Evolutionary conservation across 2,888 invertebrate species (phyloP).

Genomic region (Drosophila bunnanda): DNA sequence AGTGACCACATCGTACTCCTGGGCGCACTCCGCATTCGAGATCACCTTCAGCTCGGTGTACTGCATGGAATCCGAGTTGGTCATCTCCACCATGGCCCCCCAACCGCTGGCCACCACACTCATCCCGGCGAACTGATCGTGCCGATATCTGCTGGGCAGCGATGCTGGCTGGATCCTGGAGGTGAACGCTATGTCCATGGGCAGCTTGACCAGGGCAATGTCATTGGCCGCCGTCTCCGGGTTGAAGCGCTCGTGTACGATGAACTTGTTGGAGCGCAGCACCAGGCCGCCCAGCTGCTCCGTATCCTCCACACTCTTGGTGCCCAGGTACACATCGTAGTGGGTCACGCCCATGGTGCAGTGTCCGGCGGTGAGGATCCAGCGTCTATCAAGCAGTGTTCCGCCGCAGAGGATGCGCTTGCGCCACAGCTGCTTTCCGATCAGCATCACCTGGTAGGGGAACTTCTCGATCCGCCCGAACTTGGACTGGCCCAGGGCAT

Average conservation of each 20-base stretch:
- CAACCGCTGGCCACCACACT: constrained; percentile 83
- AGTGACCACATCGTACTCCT: constrained; percentile 82
- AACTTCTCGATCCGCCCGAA: constrained; percentile 82
- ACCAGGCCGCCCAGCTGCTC: constrained; percentile 75
- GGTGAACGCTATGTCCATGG: constrained; percentile 74
- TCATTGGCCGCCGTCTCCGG: constrained; percentile 82
- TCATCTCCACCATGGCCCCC: constrained; percentile 79
- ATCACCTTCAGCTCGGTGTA: constrained; percentile 83
- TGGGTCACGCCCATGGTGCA: constrained; percentile 82
- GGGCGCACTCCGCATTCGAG: constrained; percentile 80
- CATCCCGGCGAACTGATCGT: constrained; percentile 71
- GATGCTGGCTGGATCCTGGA: constrained; percentile 80
- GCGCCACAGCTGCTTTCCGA: constrained; percentile 82
- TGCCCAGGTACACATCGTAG: constrained; percentile 83
- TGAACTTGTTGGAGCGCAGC: constrained; percentile 79
- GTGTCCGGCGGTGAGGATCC: constrained; percentile 84
- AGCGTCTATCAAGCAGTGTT: constrained; percentile 81
- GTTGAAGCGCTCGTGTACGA: constrained; percentile 82
- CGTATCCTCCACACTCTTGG: constrained; percentile 77
- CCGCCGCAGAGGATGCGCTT: constrained; percentile 83
- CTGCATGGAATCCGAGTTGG: constrained; percentile 81
- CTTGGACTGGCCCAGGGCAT: constrained; percentile 81
- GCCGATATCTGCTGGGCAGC: constrained; percentile 64
- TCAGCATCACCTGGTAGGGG: constrained; percentile 84
- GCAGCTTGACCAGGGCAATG: constrained; percentile 82